Conservation (phyloP, 2,888 invertebrate species). For the Ennomos fuscantarius region DNA sequence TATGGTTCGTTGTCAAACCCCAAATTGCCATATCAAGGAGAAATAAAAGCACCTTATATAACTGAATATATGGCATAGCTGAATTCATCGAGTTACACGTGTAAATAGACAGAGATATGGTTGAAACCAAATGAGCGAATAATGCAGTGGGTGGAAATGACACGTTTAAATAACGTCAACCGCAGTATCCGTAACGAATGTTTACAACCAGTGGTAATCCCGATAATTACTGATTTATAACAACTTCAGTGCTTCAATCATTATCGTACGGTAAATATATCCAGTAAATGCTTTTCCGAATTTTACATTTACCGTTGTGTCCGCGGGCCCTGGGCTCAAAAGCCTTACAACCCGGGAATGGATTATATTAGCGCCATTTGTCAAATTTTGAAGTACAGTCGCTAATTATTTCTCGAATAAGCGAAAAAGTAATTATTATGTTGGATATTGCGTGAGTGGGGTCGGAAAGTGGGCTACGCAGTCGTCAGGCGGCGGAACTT, state of each 20-base stretch:
- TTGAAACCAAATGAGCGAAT: constrained; percentile 9
- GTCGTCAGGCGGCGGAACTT: constrained; percentile 46
- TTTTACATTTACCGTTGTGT: constrained; percentile 7
- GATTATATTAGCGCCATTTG: constrained; percentile 19
- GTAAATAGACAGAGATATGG: constrained; percentile 29
- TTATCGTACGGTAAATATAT: constrained; percentile 6
- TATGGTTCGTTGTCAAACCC: constrained; percentile 63
- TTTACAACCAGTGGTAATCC: constrained; percentile 17
- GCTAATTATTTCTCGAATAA: constrained; percentile 51
- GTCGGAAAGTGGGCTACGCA: constrained; percentile 55
- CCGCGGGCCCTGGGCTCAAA: constrained; percentile 6
- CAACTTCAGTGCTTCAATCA: constrained; percentile 4
- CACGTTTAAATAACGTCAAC: constrained; percentile 15
- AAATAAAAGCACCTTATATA: constrained; percentile 57
- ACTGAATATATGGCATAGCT: constrained; percentile 31
- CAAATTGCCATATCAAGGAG: constrained; percentile 56
- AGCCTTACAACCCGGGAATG: too few relatives aligned
- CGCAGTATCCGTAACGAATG: constrained; percentile 18
- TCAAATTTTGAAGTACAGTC: constrained; percentile 25
- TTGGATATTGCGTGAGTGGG: constrained; percentile 59
- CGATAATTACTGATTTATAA: constrained; percentile 19
- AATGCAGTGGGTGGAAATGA: constrained; percentile 13
- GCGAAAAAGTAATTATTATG: constrained; percentile 49
- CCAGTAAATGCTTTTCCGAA: constrained; percentile 10
- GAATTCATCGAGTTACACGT: constrained; percentile 52